Conservation (phyloP, 2,888 invertebrate species). For the Calameuta filiformis region DNA sequence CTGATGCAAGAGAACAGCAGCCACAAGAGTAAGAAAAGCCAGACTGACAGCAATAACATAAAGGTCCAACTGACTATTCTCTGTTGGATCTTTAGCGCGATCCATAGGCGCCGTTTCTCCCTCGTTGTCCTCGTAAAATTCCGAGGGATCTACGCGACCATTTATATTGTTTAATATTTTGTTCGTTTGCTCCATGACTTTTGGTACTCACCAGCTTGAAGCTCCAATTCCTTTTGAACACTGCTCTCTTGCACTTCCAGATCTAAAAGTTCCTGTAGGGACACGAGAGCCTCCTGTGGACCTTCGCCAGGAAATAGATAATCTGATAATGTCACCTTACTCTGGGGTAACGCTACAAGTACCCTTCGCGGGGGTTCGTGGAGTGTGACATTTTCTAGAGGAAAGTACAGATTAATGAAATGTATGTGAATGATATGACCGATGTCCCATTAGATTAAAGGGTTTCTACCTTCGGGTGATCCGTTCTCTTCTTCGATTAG, state of each 20-base stretch:
- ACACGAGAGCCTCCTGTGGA: constrained; percentile 81
- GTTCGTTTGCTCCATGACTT: neutral
- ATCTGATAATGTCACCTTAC: constrained; percentile 81
- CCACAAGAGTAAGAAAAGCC: constrained; percentile 73
- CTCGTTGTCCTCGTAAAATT: constrained; percentile 63
- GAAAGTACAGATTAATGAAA: neutral
- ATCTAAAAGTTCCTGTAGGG: constrained; percentile 85
- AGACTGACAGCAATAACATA: constrained; percentile 73
- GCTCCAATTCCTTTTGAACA: constrained; percentile 80
- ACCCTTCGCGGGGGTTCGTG: constrained; percentile 92
- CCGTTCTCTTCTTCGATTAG: constrained; percentile 84
- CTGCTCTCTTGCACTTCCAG: constrained; percentile 77
- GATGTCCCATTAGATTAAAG: neutral
- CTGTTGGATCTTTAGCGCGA: constrained; percentile 69
- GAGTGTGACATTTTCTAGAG: constrained; percentile 79
- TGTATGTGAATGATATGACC: neutral
- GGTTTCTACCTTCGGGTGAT: constrained; percentile 73
- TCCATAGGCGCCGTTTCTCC: constrained; percentile 67
- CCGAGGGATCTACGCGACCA: constrained; percentile 58
- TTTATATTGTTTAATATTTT: neutral
- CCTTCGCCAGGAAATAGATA: constrained; percentile 94
- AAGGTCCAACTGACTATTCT: constrained; percentile 71
- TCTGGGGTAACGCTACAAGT: constrained; percentile 76
- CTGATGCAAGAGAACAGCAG: constrained; percentile 74
- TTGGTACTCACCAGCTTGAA: constrained; percentile 75